Conservation (phyloP, 2,113 vertebrate species). For the Melospiza georgiana region DNA sequence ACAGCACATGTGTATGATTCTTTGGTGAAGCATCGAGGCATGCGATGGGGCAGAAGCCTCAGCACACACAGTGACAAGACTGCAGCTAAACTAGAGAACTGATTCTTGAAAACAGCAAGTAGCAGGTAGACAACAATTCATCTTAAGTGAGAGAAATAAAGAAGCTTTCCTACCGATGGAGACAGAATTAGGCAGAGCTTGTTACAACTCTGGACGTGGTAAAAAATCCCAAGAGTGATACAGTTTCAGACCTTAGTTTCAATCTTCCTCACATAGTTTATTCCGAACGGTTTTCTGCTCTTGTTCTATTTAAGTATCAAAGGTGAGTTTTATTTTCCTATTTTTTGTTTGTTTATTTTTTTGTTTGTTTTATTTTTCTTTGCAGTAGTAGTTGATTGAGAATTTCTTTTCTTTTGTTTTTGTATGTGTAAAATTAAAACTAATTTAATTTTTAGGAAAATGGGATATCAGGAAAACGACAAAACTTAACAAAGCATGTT, state of each 20-base stretch:
- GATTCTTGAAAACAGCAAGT: not conserved
- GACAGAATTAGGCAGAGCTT: not conserved
- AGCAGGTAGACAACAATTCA: not conserved
- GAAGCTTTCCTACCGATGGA: not conserved
- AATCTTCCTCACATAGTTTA: not conserved
- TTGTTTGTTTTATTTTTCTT: not conserved
- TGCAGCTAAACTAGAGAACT: not conserved
- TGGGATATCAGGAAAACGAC: not conserved
- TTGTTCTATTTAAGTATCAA: not conserved
- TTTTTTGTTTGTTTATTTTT: not conserved
- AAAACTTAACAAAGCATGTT: not conserved
- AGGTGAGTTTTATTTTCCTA: fast-evolving
- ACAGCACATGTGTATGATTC: too few relatives aligned
- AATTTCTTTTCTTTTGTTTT: not conserved
- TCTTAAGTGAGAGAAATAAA: not conserved
- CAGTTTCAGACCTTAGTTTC: not conserved
- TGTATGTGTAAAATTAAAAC: not conserved
- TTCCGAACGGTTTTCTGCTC: not conserved
- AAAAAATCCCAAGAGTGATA: not conserved
- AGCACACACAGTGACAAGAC: not conserved
- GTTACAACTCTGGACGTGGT: not conserved
- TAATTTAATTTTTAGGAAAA: not conserved
- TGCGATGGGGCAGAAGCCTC: not conserved
- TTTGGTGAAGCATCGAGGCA: not conserved
- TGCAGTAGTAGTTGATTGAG: not conserved